Evolutionary conservation across 1,140 invertebrate species (phyloP), one percentile per base, ranked within the genome.

Genomic region (Caenorhabditis latens): DNA sequence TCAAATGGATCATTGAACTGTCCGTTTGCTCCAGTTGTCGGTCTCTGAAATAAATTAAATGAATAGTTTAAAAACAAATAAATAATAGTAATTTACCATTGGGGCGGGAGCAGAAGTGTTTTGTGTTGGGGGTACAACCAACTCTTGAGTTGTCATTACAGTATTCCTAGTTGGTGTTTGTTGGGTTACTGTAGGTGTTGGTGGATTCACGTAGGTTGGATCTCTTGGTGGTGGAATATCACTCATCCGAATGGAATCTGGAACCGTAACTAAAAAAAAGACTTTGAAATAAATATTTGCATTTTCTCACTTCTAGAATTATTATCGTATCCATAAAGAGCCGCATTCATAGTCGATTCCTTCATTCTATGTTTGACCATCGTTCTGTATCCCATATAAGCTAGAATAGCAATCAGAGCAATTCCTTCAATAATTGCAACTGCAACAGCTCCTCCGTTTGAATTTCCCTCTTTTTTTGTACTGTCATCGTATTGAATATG

Each of bases 341-440:
- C 43, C 6, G 43, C 46, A 50, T 48, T 79, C 46, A 48, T 50
- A 46, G 71, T 21, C 2, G 43, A n/a, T 14, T 79, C 40, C 8
- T 79, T 48, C 46, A 48, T 50, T 79, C 40, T n/a, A 50, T 79
- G 71, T 14, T 50, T 79, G 5, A 79, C 71, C 71, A 79, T 79
- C 7, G 71, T 79, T 79, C 71, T 48, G 53, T 79, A 79, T 53
- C 71, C 71, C 71, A 79, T 50, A 50, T 43, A 79, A 24, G 71
- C 71, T 21, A 79, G 71, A 21, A 79, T 79, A 0, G 71, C 71
- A 79, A 79, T 79, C 21, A 79, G n/a, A 11, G 71, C 71, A 9
- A 79, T 79, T 24, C 71, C 71, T 79, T 79, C 71, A 24, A 79
- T 79, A n/a, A 79, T 53, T 53, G 71, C 71, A 50, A 79, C 71